Evolutionary conservation across 2,888 invertebrate genomes (phyloP).

Genomic region (Allygus modestus): DNA sequence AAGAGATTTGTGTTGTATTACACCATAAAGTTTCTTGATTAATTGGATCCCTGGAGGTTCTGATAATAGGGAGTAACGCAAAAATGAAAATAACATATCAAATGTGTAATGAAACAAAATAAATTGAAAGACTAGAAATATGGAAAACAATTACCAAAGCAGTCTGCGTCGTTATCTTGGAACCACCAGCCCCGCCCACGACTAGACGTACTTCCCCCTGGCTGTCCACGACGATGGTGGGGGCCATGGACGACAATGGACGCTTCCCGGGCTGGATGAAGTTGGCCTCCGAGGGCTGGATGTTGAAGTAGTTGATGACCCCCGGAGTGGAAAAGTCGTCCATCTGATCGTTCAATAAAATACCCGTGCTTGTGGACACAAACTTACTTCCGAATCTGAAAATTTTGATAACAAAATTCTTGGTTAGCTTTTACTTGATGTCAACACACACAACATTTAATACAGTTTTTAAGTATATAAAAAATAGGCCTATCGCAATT

Average conservation of each 20-base stretch:
- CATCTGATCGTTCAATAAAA: conserved; percentile 97
- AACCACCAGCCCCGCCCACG: conserved; percentile 79
- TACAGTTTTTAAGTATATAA: too few species aligned
- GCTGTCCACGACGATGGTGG: conserved; percentile 85
- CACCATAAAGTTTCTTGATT: too few species aligned
- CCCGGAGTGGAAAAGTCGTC: conserved; percentile 94
- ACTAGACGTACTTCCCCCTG: conserved; percentile 74
- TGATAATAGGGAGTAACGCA: too few species aligned
- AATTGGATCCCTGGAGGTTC: too few species aligned
- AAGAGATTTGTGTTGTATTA: too few species aligned
- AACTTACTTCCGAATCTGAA: conserved; percentile 90
- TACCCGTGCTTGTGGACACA: conserved; percentile 88
- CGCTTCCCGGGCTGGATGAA: conserved; percentile 88
- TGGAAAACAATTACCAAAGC: conserved; percentile 68
- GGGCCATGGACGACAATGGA: conserved; percentile 92
- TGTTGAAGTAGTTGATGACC: conserved; percentile 82
- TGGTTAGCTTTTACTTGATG: too few species aligned
- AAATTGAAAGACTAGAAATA: background rate
- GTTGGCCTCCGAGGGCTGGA: conserved; percentile 89
- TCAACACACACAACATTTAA: too few species aligned
- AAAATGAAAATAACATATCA: too few species aligned
- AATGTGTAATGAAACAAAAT: background rate
- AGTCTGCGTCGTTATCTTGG: conserved; percentile 77
- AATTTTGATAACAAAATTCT: background rate
- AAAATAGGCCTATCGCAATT: too few species aligned